These are phyloP conservation scores for Chinchilla lanigera DNA, from an alignment of 2,113 vertebrate species.

Conservation along the genomic window DNA sequence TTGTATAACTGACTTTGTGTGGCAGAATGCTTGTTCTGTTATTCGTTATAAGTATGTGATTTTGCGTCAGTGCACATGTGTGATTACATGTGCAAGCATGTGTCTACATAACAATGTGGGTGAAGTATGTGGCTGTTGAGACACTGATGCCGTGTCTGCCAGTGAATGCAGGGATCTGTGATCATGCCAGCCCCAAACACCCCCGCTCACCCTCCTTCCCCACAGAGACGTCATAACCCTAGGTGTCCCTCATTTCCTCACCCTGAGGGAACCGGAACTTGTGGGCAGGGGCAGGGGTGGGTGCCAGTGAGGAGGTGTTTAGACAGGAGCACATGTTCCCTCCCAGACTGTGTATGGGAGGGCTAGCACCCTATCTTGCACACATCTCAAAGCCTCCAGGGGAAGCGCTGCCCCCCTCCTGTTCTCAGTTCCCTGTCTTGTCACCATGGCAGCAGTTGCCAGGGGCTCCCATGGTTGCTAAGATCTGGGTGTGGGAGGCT, in stretches of 20 bases:
- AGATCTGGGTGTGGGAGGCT: conserved; percentile 81
- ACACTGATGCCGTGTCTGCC: conserved; percentile 11
- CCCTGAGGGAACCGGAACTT: conserved; percentile 75
- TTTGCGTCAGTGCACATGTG: conserved; percentile 30
- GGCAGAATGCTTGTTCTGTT: conserved; percentile 14
- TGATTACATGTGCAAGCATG: not conserved
- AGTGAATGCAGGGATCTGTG: conserved; percentile 13
- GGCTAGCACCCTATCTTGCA: conserved; percentile 39
- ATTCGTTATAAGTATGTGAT: conserved; percentile 19
- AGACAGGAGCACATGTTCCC: conserved; percentile 66
- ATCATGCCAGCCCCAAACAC: conserved; percentile 55
- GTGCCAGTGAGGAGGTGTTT: conserved; percentile 75
- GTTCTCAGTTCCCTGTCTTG: conserved; percentile 73
- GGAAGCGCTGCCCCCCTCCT: conserved; percentile 64
- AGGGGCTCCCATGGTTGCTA: conserved; percentile 81
- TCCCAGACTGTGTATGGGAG: conserved; percentile 69
- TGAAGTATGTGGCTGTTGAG: conserved; percentile 31
- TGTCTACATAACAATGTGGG: not conserved
- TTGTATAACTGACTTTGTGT: conserved; percentile 7
- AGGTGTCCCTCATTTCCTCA: conserved; percentile 76
- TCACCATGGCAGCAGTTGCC: conserved; percentile 80
- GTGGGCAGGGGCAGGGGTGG: conserved; percentile 54
- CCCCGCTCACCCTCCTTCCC: conserved; percentile 33
- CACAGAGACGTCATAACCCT: conserved; percentile 70
- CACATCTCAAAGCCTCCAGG: conserved; percentile 48